phyloP scores from a whole-genome alignment of 2,113 vertebrate species.

The Glareola pratincola region DNA sequence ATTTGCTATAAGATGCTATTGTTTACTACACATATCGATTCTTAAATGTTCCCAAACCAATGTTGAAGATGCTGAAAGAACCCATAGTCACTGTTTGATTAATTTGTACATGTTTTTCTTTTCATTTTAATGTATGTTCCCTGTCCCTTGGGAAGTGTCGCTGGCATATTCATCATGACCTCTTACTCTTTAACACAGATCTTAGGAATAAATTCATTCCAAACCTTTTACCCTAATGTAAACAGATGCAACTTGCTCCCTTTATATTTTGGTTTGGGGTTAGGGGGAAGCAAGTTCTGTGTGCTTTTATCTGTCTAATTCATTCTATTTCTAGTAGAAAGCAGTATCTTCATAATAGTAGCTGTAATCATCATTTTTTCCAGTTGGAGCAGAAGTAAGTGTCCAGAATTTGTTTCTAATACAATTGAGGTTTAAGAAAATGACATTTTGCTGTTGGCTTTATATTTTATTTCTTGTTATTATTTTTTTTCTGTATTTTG shows the following conservation, averaged over 20 bases:
- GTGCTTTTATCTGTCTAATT: not conserved
- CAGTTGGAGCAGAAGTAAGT: not conserved
- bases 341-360: not conserved
- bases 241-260: not conserved
- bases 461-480: not conserved
- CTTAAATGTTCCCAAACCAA: constrained; percentile 48
- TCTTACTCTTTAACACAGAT: constrained; percentile 8
- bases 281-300: not conserved
- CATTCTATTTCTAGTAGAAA: not conserved
- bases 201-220: constrained; percentile 58
- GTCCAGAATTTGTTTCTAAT: constrained; percentile 16
- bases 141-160: constrained; percentile 20
- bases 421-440: not conserved
- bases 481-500: rapidly evolving
- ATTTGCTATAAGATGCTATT: constrained; percentile 56
- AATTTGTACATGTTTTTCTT: constrained; percentile 49
- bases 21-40: constrained; percentile 65
- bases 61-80: constrained; percentile 66
- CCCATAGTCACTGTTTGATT: constrained; percentile 57
- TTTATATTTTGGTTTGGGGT: not conserved
- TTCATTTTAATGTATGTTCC: constrained; percentile 64
- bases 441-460: not conserved
- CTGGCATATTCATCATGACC: constrained; percentile 46
- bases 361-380: not conserved
- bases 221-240: constrained; percentile 38